Evolutionary conservation across 2,113 vertebrate genomes (phyloP), one percentile per base, ranked within the genome.

Genomic region (Phylloscopus trochilus): DNA sequence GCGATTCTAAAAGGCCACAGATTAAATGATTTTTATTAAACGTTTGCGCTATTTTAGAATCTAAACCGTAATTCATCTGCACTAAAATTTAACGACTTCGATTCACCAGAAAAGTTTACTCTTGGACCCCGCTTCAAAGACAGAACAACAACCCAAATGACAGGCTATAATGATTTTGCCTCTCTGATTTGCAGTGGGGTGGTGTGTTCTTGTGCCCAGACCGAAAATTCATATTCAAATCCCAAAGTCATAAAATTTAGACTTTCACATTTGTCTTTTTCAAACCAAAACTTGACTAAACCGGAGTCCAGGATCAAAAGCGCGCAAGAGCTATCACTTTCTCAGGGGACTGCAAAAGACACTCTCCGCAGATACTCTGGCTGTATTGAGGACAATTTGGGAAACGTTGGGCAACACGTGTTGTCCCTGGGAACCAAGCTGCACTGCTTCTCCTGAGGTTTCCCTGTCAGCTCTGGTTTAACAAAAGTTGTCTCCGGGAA

Each of bases 11-110:
- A 93, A 93, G 90, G 60, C 95, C 63, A 72, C 93, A 43, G 69
- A 94, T 83, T 30, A 91, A 55, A 66, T 37, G 12, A 92, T 90
- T 89, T 94, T 88, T 96, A 73, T 94, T 90, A 94, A 96, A 90
- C 66, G 49, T 93, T 93, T 83, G 76, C 63, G 83, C 83, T 84
- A 78, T 93, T 92, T 95, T 96, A 81, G 79, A 95, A 91, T 51
- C 49, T 83, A 28, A 95, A 39, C 60, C 77, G 46, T 95, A 96
- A 93, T 82, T 97, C 93, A 94, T 90, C 73, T 76, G 46, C 84
- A 90, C 86, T 93, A 77, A 95, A 96, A 84, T 95, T 97, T 94
- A 95, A 96, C 59, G 70, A 95, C 94, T 96, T 95, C 73, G 49
- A 94, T 94, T 92, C 80, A 89, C 89, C 93, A 95, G 76, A 76